Evolutionary conservation across 2,797 vertebrate genomes (phyloP).

Genomic region (Brotogeris chrysoptera): DNA sequence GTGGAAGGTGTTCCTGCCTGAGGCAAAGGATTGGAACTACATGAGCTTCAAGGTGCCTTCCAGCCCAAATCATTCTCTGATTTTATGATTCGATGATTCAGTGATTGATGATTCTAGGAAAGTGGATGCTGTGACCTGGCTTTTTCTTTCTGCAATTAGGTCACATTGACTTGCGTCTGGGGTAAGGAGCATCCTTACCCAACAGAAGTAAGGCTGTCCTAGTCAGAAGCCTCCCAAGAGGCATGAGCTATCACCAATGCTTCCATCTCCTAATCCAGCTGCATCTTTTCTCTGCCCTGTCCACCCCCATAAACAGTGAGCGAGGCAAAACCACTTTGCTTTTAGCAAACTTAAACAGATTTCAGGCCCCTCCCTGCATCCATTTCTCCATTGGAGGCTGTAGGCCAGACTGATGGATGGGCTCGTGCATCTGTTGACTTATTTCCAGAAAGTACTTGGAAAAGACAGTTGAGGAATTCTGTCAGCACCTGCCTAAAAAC

Average conservation of each 20-base stretch:
- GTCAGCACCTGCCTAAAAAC: not conserved
- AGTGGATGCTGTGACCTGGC: not conserved
- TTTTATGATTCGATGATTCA: not conserved
- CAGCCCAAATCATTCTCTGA: not conserved
- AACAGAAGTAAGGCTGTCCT: not conserved
- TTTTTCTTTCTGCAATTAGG: not conserved
- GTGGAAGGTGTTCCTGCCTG: not conserved
- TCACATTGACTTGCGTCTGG: not conserved
- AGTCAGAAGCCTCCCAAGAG: not conserved
- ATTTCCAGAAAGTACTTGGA: not conserved
- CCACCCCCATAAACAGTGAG: not conserved
- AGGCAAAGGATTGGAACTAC: not conserved
- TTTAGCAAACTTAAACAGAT: not conserved
- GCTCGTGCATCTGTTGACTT: not conserved
- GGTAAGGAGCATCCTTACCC: not conserved
- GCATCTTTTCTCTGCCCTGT: not conserved
- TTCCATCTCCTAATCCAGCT: not conserved
- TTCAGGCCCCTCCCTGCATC: not conserved
- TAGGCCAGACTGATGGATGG: not conserved
- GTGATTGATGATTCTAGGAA: not conserved
- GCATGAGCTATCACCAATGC: accelerated
- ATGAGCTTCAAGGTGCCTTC: not conserved
- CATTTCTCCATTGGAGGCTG: not conserved
- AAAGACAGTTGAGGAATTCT: not conserved
- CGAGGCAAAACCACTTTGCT: not conserved